These are phyloP conservation scores for Homarus gammarus DNA, from an alignment of 2,888 invertebrate genomes.

Conservation along the genomic window DNA sequence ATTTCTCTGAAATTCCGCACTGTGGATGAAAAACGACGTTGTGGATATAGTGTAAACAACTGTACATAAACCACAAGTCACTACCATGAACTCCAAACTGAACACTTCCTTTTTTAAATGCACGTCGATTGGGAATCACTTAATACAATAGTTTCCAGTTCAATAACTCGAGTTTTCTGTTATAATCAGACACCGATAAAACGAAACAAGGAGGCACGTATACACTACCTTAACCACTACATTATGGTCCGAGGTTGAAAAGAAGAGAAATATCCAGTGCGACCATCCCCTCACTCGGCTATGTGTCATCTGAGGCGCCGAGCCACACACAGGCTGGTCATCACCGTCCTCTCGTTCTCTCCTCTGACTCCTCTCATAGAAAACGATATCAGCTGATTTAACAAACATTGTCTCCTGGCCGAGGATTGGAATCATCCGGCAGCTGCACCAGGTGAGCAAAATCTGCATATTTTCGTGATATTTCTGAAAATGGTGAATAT, in stretches of 20 bases:
- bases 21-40: not conserved
- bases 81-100: conserved; percentile 12
- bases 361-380: not conserved
- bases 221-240: conserved; percentile 25
- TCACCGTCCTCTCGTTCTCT: not conserved
- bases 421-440: too few species aligned
- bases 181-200: not conserved
- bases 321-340: not conserved
- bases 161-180: not conserved
- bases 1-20: not conserved
- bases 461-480: too few species aligned
- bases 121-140: not conserved
- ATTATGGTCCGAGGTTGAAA: conserved; percentile 8
- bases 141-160: not conserved
- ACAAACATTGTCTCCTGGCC: not conserved
- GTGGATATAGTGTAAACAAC: not conserved
- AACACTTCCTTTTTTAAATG: not conserved
- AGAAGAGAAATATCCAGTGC: conserved; percentile 13
- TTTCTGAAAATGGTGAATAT: too few species aligned
- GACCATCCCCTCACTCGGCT: conserved; percentile 7
- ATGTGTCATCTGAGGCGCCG: conserved; percentile 12
- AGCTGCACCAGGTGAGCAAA: too few species aligned
- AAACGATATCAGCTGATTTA: conserved; percentile 7
- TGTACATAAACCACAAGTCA: conserved; percentile 29
- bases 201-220: not conserved